Conservation (phyloP, 2,888 invertebrate genomes). For the Steromphala cineraria region DNA sequence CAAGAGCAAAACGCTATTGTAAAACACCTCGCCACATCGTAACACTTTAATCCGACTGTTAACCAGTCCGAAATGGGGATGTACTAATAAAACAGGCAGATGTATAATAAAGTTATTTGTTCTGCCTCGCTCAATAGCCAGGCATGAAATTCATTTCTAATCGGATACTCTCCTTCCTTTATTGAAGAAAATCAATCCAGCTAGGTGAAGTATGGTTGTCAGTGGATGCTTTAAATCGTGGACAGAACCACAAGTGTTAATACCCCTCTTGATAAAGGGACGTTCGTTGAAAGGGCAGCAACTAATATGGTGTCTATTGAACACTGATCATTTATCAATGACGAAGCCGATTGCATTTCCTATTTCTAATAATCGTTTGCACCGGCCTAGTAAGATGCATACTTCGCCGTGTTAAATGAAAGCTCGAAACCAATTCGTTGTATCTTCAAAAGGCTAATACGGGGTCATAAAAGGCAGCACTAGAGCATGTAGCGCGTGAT, state of each 20-base stretch:
- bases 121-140: not conserved
- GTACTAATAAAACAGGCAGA: not conserved
- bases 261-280: not conserved
- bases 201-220: not conserved
- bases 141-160: conserved; percentile 13
- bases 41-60: not conserved
- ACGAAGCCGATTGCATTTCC: not conserved
- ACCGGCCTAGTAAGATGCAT: not conserved
- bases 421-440: not conserved
- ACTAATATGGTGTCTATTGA: not conserved
- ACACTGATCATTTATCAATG: conserved; percentile 11
- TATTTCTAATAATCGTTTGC: conserved; percentile 10
- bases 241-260: not conserved
- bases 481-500: not conserved
- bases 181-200: not conserved
- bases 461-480: not conserved
- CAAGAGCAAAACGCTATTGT: too few relatives aligned
- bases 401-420: not conserved
- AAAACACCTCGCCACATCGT: not conserved
- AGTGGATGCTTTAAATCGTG: not conserved
- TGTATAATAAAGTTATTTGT: not conserved
- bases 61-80: not conserved
- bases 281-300: not conserved
- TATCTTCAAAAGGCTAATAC: conserved; percentile 17
- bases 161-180: not conserved